Percentiles rank a stretch among this genome's conserved stretches.
These are phyloP conservation scores for Eurystomus glaucurus DNA, from an alignment of 2,797 vertebrate genomes.

Conservation along the genomic window DNA sequence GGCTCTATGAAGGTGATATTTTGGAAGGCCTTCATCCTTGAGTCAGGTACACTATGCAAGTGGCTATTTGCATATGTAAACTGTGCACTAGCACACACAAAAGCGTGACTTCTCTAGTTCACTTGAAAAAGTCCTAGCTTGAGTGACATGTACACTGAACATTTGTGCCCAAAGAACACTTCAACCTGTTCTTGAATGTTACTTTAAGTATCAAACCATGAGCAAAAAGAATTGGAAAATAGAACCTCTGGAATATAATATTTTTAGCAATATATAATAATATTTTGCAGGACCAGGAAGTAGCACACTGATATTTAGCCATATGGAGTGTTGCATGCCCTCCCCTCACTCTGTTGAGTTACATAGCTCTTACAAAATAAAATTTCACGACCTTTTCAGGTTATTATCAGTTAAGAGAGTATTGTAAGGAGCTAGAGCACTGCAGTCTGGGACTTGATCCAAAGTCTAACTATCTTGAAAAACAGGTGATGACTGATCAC, in stretches of 20 bases:
- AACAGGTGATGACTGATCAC: neutral
- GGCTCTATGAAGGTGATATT: neutral
- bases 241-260: neutral
- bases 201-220: neutral
- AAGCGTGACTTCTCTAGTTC: neutral
- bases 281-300: neutral
- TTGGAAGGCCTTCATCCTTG: neutral
- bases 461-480: slow-evolving; percentile 20
- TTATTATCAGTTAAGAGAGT: neutral
- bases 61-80: neutral
- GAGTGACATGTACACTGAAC: neutral
- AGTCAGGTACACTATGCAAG: neutral
- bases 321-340: neutral
- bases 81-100: neutral
- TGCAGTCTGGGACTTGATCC: neutral
- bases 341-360: neutral
- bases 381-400: neutral
- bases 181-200: neutral
- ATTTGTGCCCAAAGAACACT: neutral
- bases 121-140: neutral
- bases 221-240: neutral
- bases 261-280: neutral
- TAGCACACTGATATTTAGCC: neutral
- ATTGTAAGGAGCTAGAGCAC: neutral
- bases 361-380: neutral